Evolutionary conservation across 2,888 invertebrate genomes (phyloP).

Genomic region (Drosophila helvetica): DNA sequence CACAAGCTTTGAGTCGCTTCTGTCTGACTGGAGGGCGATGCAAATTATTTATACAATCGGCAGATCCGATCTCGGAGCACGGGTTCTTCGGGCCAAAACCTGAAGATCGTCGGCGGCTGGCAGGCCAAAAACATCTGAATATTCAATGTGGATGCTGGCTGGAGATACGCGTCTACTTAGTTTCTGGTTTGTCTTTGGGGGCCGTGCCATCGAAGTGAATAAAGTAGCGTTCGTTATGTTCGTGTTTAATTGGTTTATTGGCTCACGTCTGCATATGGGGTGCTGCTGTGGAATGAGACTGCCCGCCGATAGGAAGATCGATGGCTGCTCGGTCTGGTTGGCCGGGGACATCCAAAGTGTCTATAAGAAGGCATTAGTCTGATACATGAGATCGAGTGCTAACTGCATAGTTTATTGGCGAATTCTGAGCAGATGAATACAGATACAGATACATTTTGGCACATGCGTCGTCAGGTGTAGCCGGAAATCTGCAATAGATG

Average conservation of each 20-base stretch:
- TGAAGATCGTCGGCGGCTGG: slow-evolving; percentile 13
- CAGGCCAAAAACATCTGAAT: slow-evolving; percentile 35
- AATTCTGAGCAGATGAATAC: slow-evolving; percentile 9
- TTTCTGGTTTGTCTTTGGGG: slow-evolving; percentile 30
- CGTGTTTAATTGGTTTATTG: slow-evolving; percentile 35
- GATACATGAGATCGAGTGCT: slow-evolving; percentile 39
- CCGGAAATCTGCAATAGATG: slow-evolving; percentile 42
- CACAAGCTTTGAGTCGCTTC: slow-evolving; percentile 65
- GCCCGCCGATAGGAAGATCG: slow-evolving; percentile 9
- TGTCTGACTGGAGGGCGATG: slow-evolving; percentile 43
- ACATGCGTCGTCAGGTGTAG: slow-evolving; percentile 37
- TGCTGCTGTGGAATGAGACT: slow-evolving; percentile 18
- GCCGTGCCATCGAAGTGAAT: slow-evolving; percentile 34
- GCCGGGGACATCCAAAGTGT: slow-evolving; percentile 15
- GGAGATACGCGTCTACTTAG: not conserved
- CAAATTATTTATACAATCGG: slow-evolving; percentile 39
- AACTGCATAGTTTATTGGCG: slow-evolving; percentile 25
- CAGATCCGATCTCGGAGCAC: slow-evolving; percentile 19
- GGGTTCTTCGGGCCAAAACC: slow-evolving; percentile 32
- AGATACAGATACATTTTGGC: slow-evolving; percentile 12
- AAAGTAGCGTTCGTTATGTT: slow-evolving; percentile 17
- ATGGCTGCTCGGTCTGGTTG: not conserved
- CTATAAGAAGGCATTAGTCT: slow-evolving; percentile 40
- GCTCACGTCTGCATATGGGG: not conserved
- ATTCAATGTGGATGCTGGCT: slow-evolving; percentile 30